These are phyloP conservation scores for Hylaeus anthracinus DNA, from an alignment of 1,140 invertebrate species.

Conservation along the genomic window DNA sequence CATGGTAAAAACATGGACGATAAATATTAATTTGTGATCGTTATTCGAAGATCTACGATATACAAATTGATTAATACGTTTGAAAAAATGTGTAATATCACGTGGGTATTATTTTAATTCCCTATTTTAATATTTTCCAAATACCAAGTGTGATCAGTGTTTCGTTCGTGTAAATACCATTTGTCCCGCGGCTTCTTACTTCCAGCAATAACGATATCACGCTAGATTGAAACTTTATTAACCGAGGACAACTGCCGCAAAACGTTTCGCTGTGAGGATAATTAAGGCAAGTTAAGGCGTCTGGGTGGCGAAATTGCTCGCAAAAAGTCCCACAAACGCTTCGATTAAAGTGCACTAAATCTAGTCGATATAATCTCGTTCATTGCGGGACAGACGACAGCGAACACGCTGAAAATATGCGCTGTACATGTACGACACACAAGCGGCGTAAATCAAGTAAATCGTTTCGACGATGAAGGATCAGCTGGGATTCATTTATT, in stretches of 20 bases:
- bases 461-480: slow-evolving; percentile 31
- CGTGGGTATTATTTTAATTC: no score
- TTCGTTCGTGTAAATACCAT: no score
- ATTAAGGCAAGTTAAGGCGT: slow-evolving; percentile 21
- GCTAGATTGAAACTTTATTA: slow-evolving; percentile 31
- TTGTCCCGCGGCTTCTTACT: neutral
- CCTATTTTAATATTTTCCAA: neutral
- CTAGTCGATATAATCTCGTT: slow-evolving; percentile 50
- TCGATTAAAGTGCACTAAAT: slow-evolving; percentile 55
- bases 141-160: neutral
- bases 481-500: slow-evolving; percentile 48
- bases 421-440: slow-evolving; percentile 12
- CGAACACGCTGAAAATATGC: neutral
- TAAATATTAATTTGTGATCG: no score
- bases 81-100: no score
- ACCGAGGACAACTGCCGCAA: neutral
- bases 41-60: no score
- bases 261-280: neutral
- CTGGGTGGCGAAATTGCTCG: slow-evolving; percentile 4
- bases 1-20: no score
- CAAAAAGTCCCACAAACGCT: slow-evolving; percentile 30
- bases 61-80: no score
- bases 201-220: neutral
- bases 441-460: slow-evolving; percentile 44
- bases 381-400: slow-evolving; percentile 31